phyloP scores from a whole-genome alignment of 2,113 vertebrate species.

The Semnornis frantzii region DNA sequence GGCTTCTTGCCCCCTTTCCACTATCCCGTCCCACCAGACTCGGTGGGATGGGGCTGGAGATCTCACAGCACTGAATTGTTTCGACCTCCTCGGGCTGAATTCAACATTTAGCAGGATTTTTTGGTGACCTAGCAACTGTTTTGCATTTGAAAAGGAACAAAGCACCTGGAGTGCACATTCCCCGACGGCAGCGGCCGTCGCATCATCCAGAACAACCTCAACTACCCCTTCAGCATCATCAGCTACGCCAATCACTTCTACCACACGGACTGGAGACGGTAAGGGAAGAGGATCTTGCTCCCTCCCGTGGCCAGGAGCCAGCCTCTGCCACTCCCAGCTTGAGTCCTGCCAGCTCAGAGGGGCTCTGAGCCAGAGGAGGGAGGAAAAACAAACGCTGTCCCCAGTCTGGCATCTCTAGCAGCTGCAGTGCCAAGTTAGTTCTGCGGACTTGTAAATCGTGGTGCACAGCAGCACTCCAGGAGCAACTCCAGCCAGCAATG shows the following conservation, averaged over 20 bases:
- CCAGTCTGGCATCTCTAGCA: not conserved
- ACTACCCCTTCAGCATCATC: conserved; percentile 94
- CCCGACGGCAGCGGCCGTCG: conserved; percentile 85
- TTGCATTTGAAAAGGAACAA: conserved; percentile 83
- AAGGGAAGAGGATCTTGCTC: not conserved
- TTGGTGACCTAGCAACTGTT: not conserved
- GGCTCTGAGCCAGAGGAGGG: not conserved
- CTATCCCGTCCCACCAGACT: not conserved
- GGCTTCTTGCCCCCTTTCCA: not conserved
- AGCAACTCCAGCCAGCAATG: not conserved
- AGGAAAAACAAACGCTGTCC: not conserved
- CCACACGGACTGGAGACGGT: conserved; percentile 97
- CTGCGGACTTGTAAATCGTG: not conserved
- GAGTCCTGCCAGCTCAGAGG: fast-evolving
- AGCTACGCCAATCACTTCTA: conserved; percentile 92
- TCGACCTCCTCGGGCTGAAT: not conserved
- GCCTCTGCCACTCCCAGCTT: fast-evolving
- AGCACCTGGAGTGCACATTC: conserved; percentile 88
- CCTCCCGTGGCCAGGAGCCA: fast-evolving
- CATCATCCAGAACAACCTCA: conserved; percentile 85
- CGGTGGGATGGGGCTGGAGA: not conserved
- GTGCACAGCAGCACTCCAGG: not conserved
- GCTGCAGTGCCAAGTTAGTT: no score
- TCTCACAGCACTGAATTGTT: no score
- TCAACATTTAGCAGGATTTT: not conserved